These are phyloP conservation scores for Idaea straminata DNA, from an alignment of 2,888 invertebrate genomes.

Conservation along the genomic window DNA sequence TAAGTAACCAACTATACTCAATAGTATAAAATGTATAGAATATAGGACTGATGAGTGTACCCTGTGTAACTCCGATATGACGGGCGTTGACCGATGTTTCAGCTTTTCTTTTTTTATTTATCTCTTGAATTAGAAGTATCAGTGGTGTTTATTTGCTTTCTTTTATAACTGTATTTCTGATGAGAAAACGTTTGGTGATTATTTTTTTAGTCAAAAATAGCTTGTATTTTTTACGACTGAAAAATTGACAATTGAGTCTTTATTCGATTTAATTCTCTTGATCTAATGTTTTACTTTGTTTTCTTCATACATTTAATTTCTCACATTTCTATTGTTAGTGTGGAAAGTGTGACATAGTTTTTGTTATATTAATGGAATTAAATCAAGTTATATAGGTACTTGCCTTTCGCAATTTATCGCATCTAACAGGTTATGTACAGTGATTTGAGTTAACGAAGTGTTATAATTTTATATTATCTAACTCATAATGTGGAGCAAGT, in stretches of 20 bases:
- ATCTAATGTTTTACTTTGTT: neutral
- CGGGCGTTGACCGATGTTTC: constrained; percentile 30
- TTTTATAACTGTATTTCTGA: neutral
- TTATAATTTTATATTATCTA: neutral
- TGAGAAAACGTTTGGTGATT: neutral
- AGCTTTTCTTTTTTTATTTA: constrained; percentile 22
- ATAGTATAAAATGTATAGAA: constrained; percentile 18
- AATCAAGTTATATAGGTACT: neutral
- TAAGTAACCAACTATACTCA: constrained; percentile 27
- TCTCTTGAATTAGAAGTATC: constrained; percentile 16
- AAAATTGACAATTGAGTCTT: neutral
- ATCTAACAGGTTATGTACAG: neutral
- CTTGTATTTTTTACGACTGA: neutral
- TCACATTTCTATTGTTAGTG: neutral
- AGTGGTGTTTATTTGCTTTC: neutral
- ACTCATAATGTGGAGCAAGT: neutral
- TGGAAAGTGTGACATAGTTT: neutral
- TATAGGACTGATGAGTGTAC: constrained; percentile 26
- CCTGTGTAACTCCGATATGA: constrained; percentile 28
- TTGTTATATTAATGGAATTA: neutral
- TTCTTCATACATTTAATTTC: neutral
- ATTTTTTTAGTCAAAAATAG: neutral
- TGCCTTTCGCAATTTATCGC: neutral
- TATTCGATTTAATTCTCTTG: neutral
- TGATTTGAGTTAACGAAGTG: neutral